Evolutionary conservation across 2,797 vertebrate genomes (phyloP).

Genomic region (Propithecus perrieri): DNA sequence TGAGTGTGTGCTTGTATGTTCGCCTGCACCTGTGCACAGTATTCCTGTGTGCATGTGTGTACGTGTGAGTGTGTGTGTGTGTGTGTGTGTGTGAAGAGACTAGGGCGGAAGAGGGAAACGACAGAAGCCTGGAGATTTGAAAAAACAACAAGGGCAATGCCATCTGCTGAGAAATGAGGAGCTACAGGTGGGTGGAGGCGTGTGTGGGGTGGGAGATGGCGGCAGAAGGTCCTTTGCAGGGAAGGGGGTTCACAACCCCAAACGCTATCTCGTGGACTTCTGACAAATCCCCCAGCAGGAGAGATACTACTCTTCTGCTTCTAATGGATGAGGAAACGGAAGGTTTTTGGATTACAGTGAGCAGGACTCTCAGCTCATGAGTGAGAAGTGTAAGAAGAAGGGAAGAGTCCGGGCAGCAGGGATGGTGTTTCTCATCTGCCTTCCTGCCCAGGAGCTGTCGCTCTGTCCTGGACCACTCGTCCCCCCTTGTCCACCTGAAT

Average conservation of each 20-base stretch:
- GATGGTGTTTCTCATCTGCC: neutral
- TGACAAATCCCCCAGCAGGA: neutral
- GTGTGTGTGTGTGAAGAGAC: neutral
- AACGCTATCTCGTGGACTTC: fast-evolving
- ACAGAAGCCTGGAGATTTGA: neutral
- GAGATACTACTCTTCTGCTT: neutral
- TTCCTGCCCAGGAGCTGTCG: neutral
- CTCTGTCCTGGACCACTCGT: neutral
- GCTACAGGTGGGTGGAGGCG: neutral
- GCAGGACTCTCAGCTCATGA: neutral
- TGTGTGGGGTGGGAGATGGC: no score
- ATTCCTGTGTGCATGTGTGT: neutral
- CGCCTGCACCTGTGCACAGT: neutral
- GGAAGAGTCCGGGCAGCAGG: neutral
- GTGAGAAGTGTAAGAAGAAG: neutral
- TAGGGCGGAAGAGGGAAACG: neutral
- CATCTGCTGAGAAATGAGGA: neutral
- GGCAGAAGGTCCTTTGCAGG: neutral
- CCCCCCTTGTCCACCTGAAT: neutral
- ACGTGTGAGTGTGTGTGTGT: neutral
- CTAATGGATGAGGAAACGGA: neutral
- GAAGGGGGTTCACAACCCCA: neutral
- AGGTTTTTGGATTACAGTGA: neutral
- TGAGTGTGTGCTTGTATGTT: neutral
- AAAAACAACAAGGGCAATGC: neutral